Conservation (phyloP, 2,888 invertebrate species). For the Morinoia aosen region DNA sequence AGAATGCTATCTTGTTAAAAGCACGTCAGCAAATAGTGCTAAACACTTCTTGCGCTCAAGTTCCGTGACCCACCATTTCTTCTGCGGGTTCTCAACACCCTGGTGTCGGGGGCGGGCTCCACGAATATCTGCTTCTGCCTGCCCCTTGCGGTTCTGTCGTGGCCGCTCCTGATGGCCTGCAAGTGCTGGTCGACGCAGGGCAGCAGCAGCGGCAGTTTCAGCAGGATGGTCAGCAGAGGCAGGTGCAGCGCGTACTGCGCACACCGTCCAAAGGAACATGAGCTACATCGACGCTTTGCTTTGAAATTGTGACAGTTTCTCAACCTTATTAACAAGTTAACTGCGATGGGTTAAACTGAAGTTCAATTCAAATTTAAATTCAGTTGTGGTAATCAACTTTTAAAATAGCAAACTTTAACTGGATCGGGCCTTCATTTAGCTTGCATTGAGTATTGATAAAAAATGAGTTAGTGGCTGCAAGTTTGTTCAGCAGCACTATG, state of each 20-base stretch:
- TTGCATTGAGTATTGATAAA: no score
- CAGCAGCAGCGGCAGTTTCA: conserved; percentile 66
- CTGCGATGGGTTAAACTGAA: no score
- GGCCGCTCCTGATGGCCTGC: conserved; percentile 63
- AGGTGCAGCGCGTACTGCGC: conserved; percentile 63
- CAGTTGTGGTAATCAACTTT: no score
- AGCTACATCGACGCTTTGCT: no score
- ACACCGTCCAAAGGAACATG: conserved; percentile 55
- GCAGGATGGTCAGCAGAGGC: conserved; percentile 65
- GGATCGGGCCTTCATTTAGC: no score
- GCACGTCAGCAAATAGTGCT: no score
- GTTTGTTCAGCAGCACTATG: no score
- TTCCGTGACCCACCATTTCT: background rate
- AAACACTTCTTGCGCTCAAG: background rate
- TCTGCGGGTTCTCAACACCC: conserved; percentile 34
- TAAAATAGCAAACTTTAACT: no score
- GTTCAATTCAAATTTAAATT: no score
- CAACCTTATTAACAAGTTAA: conserved; percentile 82
- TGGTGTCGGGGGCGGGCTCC: background rate
- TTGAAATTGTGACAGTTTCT: conserved; percentile 83
- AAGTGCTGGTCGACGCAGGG: conserved; percentile 64
- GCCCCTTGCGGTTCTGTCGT: conserved; percentile 56
- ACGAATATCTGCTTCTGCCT: background rate
- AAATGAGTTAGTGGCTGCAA: no score
- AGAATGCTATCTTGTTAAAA: no score